Conservation (phyloP, 2,113 vertebrate species). For the Poeciliopsis occidentalis region DNA sequence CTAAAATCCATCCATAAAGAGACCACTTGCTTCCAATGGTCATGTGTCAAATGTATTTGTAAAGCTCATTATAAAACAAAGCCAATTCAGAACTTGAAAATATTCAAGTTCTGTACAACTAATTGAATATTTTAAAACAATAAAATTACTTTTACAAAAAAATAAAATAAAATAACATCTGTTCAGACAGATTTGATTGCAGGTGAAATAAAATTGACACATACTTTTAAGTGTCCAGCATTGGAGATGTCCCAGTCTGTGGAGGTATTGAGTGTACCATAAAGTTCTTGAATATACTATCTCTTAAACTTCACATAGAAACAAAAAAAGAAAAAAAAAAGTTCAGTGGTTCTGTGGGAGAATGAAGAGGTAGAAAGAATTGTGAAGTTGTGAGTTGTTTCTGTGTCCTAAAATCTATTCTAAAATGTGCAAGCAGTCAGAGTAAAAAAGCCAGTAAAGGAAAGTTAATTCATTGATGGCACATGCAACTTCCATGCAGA, state of each 20-base stretch:
- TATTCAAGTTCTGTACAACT: too few relatives aligned
- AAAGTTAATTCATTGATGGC: too few relatives aligned
- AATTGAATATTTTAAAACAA: background rate
- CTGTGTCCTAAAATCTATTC: background rate
- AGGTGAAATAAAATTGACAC: background rate
- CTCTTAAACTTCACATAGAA: background rate
- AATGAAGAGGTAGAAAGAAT: background rate
- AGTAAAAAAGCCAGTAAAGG: background rate
- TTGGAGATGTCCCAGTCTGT: background rate
- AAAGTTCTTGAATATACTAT: background rate
- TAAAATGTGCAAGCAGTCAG: background rate
- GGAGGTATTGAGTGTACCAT: background rate
- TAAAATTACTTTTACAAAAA: background rate
- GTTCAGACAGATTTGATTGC: too few relatives aligned
- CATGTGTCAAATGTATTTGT: background rate
- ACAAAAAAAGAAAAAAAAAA: too few relatives aligned
- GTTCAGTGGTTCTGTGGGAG: background rate
- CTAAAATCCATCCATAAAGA: conserved; percentile 22
- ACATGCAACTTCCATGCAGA: too few relatives aligned
- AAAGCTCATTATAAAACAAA: background rate
- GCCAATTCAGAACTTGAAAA: too few relatives aligned
- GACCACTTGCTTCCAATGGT: background rate
- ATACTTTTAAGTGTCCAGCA: background rate
- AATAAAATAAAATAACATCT: background rate
- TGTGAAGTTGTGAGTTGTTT: background rate